These are phyloP conservation scores for Listronotus oregonensis DNA, from an alignment of 1,140 invertebrate species.

Conservation along the genomic window DNA sequence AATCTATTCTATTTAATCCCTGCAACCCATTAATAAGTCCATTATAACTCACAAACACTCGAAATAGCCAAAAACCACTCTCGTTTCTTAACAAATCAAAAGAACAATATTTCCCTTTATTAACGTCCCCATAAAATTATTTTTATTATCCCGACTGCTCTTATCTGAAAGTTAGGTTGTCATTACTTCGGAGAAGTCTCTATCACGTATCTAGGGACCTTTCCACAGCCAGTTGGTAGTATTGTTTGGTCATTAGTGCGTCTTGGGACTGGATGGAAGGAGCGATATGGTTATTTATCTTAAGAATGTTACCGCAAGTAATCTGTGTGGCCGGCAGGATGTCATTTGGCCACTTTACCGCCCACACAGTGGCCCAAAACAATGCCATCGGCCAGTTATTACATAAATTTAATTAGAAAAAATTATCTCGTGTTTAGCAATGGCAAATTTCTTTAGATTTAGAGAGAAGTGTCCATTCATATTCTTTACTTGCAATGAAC, in stretches of 20 bases:
- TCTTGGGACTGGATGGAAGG: constrained; percentile 45
- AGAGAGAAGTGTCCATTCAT: too few relatives aligned
- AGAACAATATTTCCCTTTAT: constrained; percentile 33
- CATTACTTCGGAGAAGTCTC: constrained; percentile 39
- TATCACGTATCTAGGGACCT: constrained; percentile 48
- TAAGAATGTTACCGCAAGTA: constrained; percentile 54
- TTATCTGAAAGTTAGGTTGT: constrained; percentile 35
- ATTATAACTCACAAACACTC: too few relatives aligned
- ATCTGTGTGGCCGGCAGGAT: constrained; percentile 51
- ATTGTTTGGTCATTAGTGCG: constrained; percentile 54
- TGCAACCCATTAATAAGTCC: too few relatives aligned
- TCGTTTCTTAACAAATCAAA: constrained; percentile 20
- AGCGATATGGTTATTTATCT: constrained; percentile 56
- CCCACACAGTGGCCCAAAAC: constrained; percentile 16
- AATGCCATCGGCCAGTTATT: not conserved
- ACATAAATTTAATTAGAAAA: too few relatives aligned
- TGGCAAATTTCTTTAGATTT: too few relatives aligned
- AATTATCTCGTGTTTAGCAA: too few relatives aligned
- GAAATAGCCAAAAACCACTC: too few relatives aligned
- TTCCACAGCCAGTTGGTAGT: constrained; percentile 45
- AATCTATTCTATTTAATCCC: too few relatives aligned
- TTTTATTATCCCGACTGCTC: constrained; percentile 28
- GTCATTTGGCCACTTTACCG: constrained; percentile 13
- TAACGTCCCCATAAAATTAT: constrained; percentile 34
- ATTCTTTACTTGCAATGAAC: too few relatives aligned